These are phyloP conservation scores for Betta splendens DNA, from an alignment of 2,797 vertebrate genomes.

Conservation along the genomic window DNA sequence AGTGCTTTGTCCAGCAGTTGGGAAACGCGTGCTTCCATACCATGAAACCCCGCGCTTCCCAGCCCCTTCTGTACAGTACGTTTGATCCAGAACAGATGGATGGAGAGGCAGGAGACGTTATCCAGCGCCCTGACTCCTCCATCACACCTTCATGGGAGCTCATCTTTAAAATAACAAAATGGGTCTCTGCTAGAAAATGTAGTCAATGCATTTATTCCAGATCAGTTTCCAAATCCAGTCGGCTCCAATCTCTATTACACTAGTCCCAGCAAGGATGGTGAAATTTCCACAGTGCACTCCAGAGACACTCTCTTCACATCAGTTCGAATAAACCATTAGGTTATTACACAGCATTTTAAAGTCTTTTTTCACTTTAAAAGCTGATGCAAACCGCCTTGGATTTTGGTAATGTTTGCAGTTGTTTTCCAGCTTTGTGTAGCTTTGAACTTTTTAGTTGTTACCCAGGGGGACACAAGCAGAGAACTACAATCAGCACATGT, in stretches of 20 bases:
- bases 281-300: background rate
- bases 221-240: slow-evolving; percentile 15
- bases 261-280: background rate
- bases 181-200: slow-evolving; percentile 17
- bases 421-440: slow-evolving; percentile 15
- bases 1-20: slow-evolving; percentile 66
- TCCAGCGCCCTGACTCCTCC: slow-evolving; percentile 35
- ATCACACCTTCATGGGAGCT: slow-evolving; percentile 30
- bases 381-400: slow-evolving; percentile 36
- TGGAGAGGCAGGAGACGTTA: slow-evolving; percentile 27
- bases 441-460: slow-evolving; percentile 38
- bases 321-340: slow-evolving; percentile 28
- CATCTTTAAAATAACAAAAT: background rate
- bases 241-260: slow-evolving; percentile 2
- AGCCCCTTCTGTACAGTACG: background rate
- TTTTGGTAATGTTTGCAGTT: slow-evolving; percentile 27
- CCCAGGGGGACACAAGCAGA: slow-evolving; percentile 21
- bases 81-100: slow-evolving; percentile 50
- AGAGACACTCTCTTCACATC: slow-evolving; percentile 1
- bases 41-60: slow-evolving; percentile 47
- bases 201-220: background rate
- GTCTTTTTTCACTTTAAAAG: background rate
- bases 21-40: slow-evolving; percentile 58
- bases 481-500: slow-evolving; percentile 15
- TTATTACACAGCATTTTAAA: slow-evolving; percentile 25